Conservation (phyloP, 1,140 invertebrate species). For the Drosophila busckii region DNA sequence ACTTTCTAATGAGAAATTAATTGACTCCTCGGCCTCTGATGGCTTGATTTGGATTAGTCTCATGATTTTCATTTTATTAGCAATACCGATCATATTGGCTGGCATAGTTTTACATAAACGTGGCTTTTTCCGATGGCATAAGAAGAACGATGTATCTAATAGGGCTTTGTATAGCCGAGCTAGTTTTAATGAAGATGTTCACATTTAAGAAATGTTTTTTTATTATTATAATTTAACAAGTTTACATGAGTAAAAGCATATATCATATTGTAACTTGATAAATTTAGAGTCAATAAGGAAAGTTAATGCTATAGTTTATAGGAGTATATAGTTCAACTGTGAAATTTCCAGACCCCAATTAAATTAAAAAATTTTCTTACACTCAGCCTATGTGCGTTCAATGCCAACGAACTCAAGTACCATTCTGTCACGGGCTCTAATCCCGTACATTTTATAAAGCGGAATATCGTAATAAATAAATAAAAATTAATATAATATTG, state of each 20-base stretch:
- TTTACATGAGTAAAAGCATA: slow-evolving; percentile 1
- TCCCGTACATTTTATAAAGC: too few species aligned
- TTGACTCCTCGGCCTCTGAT: slow-evolving; percentile 83
- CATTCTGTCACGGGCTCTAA: too few species aligned
- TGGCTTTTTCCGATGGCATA: slow-evolving; percentile 81
- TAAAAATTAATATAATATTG: too few species aligned
- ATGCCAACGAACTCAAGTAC: too few species aligned
- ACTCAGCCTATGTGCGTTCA: too few species aligned
- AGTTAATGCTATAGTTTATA: too few species aligned
- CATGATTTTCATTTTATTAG: slow-evolving; percentile 83
- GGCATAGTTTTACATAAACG: slow-evolving; percentile 82
- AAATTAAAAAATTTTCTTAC: too few species aligned
- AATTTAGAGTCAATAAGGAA: too few species aligned
- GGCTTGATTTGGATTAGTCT: slow-evolving; percentile 84
- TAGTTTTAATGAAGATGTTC: slow-evolving; percentile 73
- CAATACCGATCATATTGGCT: slow-evolving; percentile 83
- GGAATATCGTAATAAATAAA: too few species aligned
- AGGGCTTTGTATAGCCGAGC: slow-evolving; percentile 85
- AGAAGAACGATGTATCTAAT: slow-evolving; percentile 81
- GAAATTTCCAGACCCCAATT: too few species aligned
- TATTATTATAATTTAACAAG: neutral
- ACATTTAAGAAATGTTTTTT: slow-evolving; percentile 71
- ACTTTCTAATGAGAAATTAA: slow-evolving; percentile 80
- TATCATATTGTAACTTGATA: too few species aligned
- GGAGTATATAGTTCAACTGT: too few species aligned